These are phyloP conservation scores for Sebastolobus altivelis DNA, from an alignment of 2,797 vertebrate species.

Conservation along the genomic window DNA sequence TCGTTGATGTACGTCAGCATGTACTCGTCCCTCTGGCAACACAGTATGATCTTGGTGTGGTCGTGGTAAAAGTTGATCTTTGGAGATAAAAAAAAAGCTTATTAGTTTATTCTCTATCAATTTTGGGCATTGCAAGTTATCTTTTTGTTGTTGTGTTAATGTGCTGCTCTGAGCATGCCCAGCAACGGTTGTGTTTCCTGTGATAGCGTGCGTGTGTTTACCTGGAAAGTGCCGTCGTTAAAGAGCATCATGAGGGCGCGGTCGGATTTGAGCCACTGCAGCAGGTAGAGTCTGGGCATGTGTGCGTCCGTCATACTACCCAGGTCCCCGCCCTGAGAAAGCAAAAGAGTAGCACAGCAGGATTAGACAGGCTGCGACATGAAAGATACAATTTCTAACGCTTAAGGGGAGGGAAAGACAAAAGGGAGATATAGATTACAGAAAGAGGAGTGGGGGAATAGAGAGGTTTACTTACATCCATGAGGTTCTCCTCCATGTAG, in stretches of 20 bases:
- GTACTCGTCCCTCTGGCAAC: slow-evolving; percentile 93
- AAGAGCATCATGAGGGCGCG: slow-evolving; percentile 99
- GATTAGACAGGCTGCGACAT: slow-evolving; percentile 57
- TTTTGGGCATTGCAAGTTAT: not conserved
- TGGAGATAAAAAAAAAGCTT: slow-evolving; percentile 37
- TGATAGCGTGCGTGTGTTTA: slow-evolving; percentile 74
- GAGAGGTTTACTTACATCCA: slow-evolving; percentile 93
- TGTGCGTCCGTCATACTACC: slow-evolving; percentile 90
- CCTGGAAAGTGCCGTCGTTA: slow-evolving; percentile 98
- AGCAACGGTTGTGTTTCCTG: slow-evolving; percentile 26
- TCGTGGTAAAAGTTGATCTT: slow-evolving; percentile 99
- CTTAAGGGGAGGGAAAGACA: slow-evolving; percentile 40
- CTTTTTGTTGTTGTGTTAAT: not conserved
- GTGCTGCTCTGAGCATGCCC: slow-evolving; percentile 27
- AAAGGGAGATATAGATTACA: slow-evolving; percentile 9
- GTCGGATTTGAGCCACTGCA: slow-evolving; percentile 99
- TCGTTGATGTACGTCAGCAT: slow-evolving; percentile 98
- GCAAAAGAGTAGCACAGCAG: slow-evolving; percentile 43
- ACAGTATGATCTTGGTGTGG: slow-evolving; percentile 98
- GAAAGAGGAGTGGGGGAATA: not conserved
- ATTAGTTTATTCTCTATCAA: not conserved
- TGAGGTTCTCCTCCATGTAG: slow-evolving; percentile 99
- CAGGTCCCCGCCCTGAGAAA: slow-evolving; percentile 92
- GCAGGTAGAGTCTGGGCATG: slow-evolving; percentile 93
- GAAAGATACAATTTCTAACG: slow-evolving; percentile 30